Evolutionary conservation across 2,113 vertebrate genomes (phyloP).

Genomic region (Apaloderma vittatum): DNA sequence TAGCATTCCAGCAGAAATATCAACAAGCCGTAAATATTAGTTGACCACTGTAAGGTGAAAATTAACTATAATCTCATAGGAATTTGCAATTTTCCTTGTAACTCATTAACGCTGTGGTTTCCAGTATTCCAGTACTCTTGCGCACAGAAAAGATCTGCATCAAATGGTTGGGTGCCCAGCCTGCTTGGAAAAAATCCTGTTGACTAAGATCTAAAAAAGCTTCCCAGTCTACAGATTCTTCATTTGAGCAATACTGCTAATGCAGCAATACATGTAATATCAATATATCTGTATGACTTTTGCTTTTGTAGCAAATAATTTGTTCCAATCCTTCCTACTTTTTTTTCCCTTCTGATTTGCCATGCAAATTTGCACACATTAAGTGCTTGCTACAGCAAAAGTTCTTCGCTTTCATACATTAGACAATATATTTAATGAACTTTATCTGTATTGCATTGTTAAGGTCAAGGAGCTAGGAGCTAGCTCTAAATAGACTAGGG

Average conservation of each 20-base stretch:
- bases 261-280: background rate
- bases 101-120: constrained; percentile 29
- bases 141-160: background rate
- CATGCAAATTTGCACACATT: background rate
- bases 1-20: background rate
- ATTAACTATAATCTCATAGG: constrained; percentile 10
- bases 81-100: constrained; percentile 9
- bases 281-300: background rate
- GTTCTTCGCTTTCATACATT: background rate
- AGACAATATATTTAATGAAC: constrained; percentile 59
- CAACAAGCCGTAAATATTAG: background rate
- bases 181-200: constrained; percentile 51
- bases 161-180: constrained; percentile 33
- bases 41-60: constrained; percentile 8
- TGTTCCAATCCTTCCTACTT: constrained; percentile 1
- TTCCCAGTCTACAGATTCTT: background rate
- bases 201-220: background rate
- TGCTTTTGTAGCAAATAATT: constrained; percentile 38
- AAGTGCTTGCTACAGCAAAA: constrained; percentile 60
- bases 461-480: background rate
- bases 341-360: background rate
- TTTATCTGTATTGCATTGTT: constrained; percentile 16
- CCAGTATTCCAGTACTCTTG: background rate
- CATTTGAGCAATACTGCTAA: background rate
- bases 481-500: constrained; percentile 20